Conservation (phyloP, 2,888 invertebrate species). For the Nipponacmea schrenckii region DNA sequence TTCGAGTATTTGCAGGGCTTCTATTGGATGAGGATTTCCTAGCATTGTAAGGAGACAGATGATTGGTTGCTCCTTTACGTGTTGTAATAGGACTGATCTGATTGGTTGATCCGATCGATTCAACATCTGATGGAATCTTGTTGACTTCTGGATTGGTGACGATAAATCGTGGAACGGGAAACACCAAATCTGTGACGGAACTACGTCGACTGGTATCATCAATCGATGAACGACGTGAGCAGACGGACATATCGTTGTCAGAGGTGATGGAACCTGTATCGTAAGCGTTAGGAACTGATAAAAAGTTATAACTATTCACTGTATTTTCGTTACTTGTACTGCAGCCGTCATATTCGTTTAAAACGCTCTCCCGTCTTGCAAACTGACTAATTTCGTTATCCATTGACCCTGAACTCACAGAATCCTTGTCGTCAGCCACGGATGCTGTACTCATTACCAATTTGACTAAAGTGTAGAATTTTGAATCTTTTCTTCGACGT, state of each 20-base stretch:
- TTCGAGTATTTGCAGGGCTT: background rate
- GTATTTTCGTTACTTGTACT: slow-evolving; percentile 34
- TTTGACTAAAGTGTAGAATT: slow-evolving; percentile 39
- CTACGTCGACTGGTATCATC: slow-evolving; percentile 7
- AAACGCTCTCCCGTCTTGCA: slow-evolving; percentile 33
- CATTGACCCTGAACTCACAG: slow-evolving; percentile 32
- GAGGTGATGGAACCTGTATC: slow-evolving; percentile 19
- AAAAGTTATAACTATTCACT: slow-evolving; percentile 28
- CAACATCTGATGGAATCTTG: background rate
- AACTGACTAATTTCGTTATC: slow-evolving; percentile 37
- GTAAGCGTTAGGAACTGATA: slow-evolving; percentile 27
- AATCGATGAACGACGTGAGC: background rate
- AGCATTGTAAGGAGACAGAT: background rate
- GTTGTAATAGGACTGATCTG: background rate
- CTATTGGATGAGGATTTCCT: background rate
- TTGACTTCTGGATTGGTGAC: background rate
- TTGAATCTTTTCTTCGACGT: slow-evolving; percentile 39
- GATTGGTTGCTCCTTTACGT: background rate
- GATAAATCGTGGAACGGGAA: background rate
- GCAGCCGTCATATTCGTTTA: slow-evolving; percentile 29
- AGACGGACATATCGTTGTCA: slow-evolving; percentile 15
- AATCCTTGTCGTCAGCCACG: slow-evolving; percentile 36
- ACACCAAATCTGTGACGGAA: slow-evolving; percentile 10
- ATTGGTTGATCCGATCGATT: background rate
- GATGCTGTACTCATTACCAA: slow-evolving; percentile 41